Evolutionary conservation across 2,888 invertebrate species (phyloP).

Genomic region (Epistrophella euchroma): DNA sequence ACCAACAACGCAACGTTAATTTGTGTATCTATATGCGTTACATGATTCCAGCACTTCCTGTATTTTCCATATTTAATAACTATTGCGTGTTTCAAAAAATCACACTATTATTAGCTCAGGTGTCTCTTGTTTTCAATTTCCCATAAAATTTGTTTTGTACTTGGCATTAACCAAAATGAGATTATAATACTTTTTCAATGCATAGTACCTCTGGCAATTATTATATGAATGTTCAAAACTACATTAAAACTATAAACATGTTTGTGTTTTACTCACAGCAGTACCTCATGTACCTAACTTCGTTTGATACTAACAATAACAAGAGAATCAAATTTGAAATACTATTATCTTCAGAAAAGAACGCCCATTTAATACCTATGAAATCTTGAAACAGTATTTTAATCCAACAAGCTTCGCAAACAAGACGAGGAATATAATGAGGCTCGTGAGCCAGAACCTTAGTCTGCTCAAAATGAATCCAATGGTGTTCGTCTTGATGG

Average conservation of each 20-base stretch:
- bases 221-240: background rate
- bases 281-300: too few relatives aligned
- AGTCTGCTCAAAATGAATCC: too few relatives aligned
- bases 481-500: too few relatives aligned
- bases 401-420: too few relatives aligned
- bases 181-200: background rate
- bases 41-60: conserved; percentile 12
- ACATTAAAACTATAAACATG: background rate
- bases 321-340: too few relatives aligned
- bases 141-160: background rate
- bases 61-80: conserved; percentile 24
- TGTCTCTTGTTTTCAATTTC: conserved; percentile 1
- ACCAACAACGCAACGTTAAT: background rate
- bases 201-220: background rate
- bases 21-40: background rate
- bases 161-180: background rate
- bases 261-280: too few relatives aligned
- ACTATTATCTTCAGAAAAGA: too few relatives aligned
- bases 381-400: too few relatives aligned
- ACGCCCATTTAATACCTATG: too few relatives aligned
- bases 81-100: conserved; percentile 31
- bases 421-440: too few relatives aligned
- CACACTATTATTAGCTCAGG: background rate
- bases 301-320: too few relatives aligned
- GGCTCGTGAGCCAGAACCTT: too few relatives aligned